A percentile compares a stretch with the other conserved stretches of the same genome.
phyloP scores from a whole-genome alignment of 2,888 invertebrate species.

The Antheraea yamamai region DNA sequence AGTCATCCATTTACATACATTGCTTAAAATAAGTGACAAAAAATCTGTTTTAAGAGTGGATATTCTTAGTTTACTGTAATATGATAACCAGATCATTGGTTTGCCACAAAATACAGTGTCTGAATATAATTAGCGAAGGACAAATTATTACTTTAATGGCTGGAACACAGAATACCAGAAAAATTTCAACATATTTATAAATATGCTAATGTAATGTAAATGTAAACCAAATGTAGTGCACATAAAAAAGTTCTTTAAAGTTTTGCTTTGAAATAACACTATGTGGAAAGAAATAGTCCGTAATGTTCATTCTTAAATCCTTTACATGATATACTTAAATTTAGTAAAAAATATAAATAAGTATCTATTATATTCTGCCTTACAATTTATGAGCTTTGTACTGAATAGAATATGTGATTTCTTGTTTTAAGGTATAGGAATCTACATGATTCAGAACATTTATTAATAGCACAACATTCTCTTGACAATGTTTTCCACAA shows the following conservation, averaged over 20 bases:
- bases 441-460: neutral
- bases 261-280: neutral
- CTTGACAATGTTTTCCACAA: neutral
- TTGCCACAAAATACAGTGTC: neutral
- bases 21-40: neutral
- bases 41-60: neutral
- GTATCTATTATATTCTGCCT: neutral
- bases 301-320: neutral
- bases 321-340: neutral
- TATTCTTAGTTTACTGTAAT: neutral
- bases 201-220: neutral
- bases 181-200: neutral
- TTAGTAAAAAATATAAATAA: no score
- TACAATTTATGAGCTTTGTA: neutral
- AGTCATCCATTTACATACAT: neutral
- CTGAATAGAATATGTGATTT: no score
- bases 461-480: neutral
- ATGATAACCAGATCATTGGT: neutral
- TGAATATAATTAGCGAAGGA: neutral
- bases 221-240: neutral
- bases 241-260: neutral
- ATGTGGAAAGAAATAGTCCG: neutral
- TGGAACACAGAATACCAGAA: neutral
- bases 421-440: neutral
- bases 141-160: neutral